Evolutionary conservation across 2,888 invertebrate genomes (phyloP).

Genomic region (Meganola albula): DNA sequence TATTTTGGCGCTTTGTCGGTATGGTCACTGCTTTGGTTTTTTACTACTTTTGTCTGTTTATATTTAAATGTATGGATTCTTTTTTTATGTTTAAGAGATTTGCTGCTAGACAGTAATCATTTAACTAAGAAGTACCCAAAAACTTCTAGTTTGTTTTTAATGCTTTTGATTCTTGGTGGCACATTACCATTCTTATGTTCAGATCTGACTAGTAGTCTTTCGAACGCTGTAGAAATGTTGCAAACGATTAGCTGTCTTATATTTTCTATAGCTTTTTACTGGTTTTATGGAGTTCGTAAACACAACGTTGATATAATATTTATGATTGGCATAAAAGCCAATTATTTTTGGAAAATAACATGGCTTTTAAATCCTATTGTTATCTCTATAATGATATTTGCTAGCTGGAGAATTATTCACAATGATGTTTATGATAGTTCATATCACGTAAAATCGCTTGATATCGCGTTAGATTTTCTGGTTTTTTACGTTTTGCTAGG

Average conservation of each 20-base stretch:
- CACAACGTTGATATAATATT: constrained; percentile 64
- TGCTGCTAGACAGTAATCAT: constrained; percentile 28
- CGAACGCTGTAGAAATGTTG: constrained; percentile 46
- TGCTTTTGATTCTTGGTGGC: constrained; percentile 32
- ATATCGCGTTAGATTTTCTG: constrained; percentile 31
- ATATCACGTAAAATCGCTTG: constrained; percentile 28
- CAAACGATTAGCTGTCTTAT: constrained; percentile 49
- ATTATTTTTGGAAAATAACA: constrained; percentile 53
- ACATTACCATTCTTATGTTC: constrained; percentile 57
- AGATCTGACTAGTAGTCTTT: constrained; percentile 47
- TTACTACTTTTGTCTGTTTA: constrained; percentile 42
- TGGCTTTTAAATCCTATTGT: constrained; percentile 57
- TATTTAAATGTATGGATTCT: constrained; percentile 52
- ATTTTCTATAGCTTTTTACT: constrained; percentile 56
- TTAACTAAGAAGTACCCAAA: constrained; percentile 35
- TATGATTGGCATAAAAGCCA: constrained; percentile 66
- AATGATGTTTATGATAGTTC: constrained; percentile 32
- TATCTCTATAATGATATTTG: constrained; percentile 32
- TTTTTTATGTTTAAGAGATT: constrained; percentile 44
- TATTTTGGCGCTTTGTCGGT: constrained; percentile 50
- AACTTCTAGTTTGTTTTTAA: constrained; percentile 30
- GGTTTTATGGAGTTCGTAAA: constrained; percentile 57
- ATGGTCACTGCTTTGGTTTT: constrained; percentile 60
- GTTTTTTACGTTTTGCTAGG: constrained; percentile 39
- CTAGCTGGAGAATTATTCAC: constrained; percentile 25